phyloP scores from a whole-genome alignment of 2,113 vertebrate genomes.

The Abramis brama region DNA sequence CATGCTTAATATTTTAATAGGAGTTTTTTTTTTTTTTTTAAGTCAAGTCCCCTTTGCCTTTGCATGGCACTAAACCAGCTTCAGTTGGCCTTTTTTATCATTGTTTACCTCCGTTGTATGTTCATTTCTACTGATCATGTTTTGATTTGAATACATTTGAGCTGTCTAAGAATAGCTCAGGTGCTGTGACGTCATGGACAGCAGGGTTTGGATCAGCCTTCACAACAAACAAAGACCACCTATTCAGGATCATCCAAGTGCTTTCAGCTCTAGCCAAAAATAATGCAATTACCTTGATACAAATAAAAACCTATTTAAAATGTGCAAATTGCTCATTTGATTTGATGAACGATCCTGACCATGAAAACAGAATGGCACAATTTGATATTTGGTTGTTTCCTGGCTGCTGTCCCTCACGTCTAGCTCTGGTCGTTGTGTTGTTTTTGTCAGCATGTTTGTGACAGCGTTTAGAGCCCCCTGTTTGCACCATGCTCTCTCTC shows the following conservation, averaged over 20 bases:
- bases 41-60: constrained; percentile 33
- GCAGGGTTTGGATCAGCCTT: constrained; percentile 47
- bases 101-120: constrained; percentile 15
- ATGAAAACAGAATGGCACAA: background rate
- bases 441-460: constrained; percentile 96
- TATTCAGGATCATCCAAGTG: background rate
- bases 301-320: background rate
- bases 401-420: constrained; percentile 81
- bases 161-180: constrained; percentile 43
- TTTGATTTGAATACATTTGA: constrained; percentile 49
- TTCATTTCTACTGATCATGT: constrained; percentile 40
- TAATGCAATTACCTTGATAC: background rate
- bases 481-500: constrained; percentile 97
- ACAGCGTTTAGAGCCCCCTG: constrained; percentile 91
- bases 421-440: constrained; percentile 81
- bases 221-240: background rate
- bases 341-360: background rate
- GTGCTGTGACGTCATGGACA: constrained; percentile 62
- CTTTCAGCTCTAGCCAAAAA: background rate
- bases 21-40: background rate
- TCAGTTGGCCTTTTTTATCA: constrained; percentile 30
- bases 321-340: background rate
- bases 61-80: constrained; percentile 56
- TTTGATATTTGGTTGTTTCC: constrained; percentile 54
- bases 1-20: constrained; percentile 50